Conservation (phyloP, 1,140 invertebrate genomes). For the Aphelinus atriplicis region DNA sequence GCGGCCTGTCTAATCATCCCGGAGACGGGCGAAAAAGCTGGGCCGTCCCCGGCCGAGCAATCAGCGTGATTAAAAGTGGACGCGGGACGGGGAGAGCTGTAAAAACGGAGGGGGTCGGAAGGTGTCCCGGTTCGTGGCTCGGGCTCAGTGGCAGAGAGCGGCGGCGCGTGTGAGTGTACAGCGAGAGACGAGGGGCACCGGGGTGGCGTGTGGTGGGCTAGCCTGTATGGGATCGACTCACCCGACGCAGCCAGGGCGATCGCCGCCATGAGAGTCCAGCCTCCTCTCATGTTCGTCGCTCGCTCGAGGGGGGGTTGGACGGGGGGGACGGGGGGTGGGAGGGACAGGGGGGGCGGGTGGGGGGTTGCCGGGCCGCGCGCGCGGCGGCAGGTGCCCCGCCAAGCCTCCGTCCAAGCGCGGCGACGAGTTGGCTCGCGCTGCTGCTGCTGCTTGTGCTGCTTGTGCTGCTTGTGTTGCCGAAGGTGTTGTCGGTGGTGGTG, state of each 20-base stretch:
- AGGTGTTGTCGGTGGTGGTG: neutral
- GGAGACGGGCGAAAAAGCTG: too few relatives aligned
- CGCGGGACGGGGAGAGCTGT: too few relatives aligned
- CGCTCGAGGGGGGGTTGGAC: conserved; percentile 4
- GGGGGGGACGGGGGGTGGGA: conserved; percentile 41
- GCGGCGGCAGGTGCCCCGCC: neutral
- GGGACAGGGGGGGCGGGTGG: conserved; percentile 2
- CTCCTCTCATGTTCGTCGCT: conserved; percentile 57
- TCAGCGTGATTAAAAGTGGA: too few relatives aligned
- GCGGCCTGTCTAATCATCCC: too few relatives aligned
- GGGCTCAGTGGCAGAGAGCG: neutral
- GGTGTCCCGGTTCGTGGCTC: neutral
- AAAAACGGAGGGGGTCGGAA: neutral
- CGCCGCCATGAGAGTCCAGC: conserved; percentile 64
- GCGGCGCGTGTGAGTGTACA: too few relatives aligned
- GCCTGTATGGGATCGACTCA: conserved; percentile 49
- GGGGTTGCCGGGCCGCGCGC: neutral
- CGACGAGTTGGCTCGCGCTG: neutral
- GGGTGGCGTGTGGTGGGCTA: neutral
- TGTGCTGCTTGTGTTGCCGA: neutral
- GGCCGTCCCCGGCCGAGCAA: too few relatives aligned
- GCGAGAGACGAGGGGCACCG: too few relatives aligned
- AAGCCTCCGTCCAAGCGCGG: neutral
- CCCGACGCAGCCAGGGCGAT: conserved; percentile 65
- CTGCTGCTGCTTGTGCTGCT: neutral